A percentile compares a stretch with the other conserved stretches of the same genome.
These are phyloP conservation scores for Apostichopus leukothele DNA, from an alignment of 53 echinoderm and acorn worm species.

Conservation along the genomic window DNA sequence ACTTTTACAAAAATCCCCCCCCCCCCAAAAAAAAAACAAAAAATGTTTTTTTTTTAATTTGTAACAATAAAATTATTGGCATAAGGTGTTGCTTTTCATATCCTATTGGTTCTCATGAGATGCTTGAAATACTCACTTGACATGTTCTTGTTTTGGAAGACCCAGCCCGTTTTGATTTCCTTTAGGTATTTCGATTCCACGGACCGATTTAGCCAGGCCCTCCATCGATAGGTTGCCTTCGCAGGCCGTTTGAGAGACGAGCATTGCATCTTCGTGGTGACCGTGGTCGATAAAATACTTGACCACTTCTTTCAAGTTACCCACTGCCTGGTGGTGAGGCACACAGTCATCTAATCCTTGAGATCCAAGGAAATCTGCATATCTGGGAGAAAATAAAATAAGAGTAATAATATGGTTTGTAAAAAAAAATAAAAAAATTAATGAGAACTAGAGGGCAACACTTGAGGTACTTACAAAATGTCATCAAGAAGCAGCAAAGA, in stretches of 20 bases:
- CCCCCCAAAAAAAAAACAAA: no score
- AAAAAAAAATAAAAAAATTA: no score
- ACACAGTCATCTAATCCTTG: conserved; percentile 84
- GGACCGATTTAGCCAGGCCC: not conserved
- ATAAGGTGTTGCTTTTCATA: no score
- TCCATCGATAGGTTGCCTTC: conserved; percentile 5
- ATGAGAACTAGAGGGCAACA: no score
- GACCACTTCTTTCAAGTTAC: conserved; percentile 27
- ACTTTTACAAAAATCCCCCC: no score
- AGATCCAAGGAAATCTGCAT: conserved; percentile 66
- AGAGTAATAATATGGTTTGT: not conserved
- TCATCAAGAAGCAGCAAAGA: no score
- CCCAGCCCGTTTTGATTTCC: conserved; percentile 15
- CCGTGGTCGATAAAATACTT: conserved; percentile 3
- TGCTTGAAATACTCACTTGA: not conserved
- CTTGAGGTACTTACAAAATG: no score
- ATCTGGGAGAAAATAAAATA: conserved; percentile 48
- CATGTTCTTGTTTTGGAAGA: conserved; percentile 11
- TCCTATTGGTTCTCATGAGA: no score
- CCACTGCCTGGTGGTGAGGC: conserved; percentile 78
- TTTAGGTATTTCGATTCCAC: conserved; percentile 20
- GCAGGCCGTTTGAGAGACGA: conserved; percentile 41
- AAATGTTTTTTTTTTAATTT: no score
- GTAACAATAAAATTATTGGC: no score
- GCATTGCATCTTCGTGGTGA: conserved; percentile 42